phyloP scores from a whole-genome alignment of 2,113 vertebrate species.

The human (Homo sapiens) region DNA sequence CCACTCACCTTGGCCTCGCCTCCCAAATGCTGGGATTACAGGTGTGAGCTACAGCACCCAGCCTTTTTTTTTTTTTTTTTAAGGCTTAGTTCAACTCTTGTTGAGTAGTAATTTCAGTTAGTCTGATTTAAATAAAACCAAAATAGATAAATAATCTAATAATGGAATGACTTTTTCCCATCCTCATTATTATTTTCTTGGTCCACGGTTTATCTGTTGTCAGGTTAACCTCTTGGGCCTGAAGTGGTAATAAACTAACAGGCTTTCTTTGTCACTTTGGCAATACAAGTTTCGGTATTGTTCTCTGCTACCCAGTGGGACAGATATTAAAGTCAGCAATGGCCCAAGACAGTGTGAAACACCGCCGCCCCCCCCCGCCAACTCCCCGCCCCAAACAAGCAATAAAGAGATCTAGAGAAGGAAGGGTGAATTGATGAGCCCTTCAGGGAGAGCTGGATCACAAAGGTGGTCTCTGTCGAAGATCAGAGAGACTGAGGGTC shows the following conservation, averaged over 20 bases:
- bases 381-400: not conserved
- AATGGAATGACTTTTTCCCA: not conserved
- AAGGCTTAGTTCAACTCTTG: not conserved
- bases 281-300: not conserved
- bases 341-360: not conserved
- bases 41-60: too few species aligned
- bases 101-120: not conserved
- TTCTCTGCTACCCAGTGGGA: not conserved
- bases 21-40: too few species aligned
- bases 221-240: slow-evolving; percentile 28
- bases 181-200: not conserved
- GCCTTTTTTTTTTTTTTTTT: not conserved
- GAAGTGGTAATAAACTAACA: not conserved
- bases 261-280: not conserved
- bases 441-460: not conserved
- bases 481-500: not conserved
- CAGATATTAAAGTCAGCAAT: not conserved
- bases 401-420: not conserved
- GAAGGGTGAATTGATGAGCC: not conserved
- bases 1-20: too few species aligned
- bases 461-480: not conserved
- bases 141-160: not conserved
- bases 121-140: slow-evolving; percentile 13
- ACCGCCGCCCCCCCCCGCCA: not conserved
- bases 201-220: not conserved